Conservation (phyloP, 2,797 vertebrate genomes). For the Chaunax sp. region DNA sequence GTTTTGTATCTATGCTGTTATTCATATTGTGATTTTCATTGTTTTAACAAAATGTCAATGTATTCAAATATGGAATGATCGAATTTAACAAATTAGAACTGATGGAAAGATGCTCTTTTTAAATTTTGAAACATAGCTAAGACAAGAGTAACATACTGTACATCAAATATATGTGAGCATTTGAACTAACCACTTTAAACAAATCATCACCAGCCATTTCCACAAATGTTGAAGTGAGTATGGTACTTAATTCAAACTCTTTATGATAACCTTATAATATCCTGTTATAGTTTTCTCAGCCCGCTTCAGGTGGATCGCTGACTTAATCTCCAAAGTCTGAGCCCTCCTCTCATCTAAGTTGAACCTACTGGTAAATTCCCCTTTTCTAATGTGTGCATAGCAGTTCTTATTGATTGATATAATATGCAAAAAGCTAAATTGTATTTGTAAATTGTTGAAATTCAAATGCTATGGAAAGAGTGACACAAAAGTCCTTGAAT, state of each 20-base stretch:
- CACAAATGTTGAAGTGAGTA: background rate
- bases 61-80: background rate
- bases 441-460: background rate
- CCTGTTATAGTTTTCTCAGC: background rate
- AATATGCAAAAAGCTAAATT: background rate
- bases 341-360: constrained; percentile 33
- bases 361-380: constrained; percentile 57
- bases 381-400: background rate
- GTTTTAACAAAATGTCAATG: background rate
- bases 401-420: background rate
- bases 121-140: background rate
- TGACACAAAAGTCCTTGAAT: background rate
- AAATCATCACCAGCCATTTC: background rate
- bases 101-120: background rate
- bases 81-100: too few species aligned
- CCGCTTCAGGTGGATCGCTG: constrained; percentile 38
- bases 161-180: background rate
- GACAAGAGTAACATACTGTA: background rate
- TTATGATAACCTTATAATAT: background rate
- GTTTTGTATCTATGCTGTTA: constrained; percentile 13
- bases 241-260: background rate
- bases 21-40: background rate
- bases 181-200: background rate
- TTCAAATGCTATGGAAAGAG: background rate
- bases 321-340: constrained; percentile 25